These are phyloP conservation scores for Phortica magna DNA, from an alignment of 2,888 invertebrate species.

Conservation along the genomic window DNA sequence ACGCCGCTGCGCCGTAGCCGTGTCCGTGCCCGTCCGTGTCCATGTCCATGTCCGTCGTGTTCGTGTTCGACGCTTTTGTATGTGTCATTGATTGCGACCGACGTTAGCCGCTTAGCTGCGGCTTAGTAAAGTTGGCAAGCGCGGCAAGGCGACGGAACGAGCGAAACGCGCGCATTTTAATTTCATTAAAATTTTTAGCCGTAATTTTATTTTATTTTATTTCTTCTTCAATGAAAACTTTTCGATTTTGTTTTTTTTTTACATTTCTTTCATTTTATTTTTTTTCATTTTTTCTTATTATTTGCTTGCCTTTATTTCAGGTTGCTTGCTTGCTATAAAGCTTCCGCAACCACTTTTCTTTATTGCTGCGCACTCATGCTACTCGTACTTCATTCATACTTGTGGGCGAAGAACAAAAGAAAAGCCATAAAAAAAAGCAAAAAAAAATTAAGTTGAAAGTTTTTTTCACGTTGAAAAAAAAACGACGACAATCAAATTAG, in stretches of 20 bases:
- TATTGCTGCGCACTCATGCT: too few species aligned
- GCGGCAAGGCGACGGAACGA: neutral
- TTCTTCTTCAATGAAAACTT: neutral
- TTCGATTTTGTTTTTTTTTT: neutral
- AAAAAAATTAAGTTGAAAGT: neutral
- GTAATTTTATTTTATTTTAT: neutral
- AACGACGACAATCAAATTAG: conserved; percentile 18
- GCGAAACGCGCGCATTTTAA: neutral
- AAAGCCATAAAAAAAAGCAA: neutral
- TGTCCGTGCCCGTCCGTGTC: too few species aligned
- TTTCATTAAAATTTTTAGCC: conserved; percentile 20
- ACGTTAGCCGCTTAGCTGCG: conserved; percentile 8
- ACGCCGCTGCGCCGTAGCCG: too few species aligned
- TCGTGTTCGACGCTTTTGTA: neutral
- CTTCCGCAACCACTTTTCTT: too few species aligned
- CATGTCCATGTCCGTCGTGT: neutral
- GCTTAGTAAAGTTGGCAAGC: neutral
- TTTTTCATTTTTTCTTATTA: neutral
- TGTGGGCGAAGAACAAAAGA: neutral
- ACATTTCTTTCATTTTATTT: neutral
- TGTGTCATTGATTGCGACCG: neutral
- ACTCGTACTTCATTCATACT: neutral
- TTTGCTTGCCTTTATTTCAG: neutral
- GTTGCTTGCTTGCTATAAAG: neutral
- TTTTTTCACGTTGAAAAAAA: neutral